These are phyloP conservation scores for Oscheius sp. DNA, from an alignment of 1,140 invertebrate genomes.

Conservation along the genomic window DNA sequence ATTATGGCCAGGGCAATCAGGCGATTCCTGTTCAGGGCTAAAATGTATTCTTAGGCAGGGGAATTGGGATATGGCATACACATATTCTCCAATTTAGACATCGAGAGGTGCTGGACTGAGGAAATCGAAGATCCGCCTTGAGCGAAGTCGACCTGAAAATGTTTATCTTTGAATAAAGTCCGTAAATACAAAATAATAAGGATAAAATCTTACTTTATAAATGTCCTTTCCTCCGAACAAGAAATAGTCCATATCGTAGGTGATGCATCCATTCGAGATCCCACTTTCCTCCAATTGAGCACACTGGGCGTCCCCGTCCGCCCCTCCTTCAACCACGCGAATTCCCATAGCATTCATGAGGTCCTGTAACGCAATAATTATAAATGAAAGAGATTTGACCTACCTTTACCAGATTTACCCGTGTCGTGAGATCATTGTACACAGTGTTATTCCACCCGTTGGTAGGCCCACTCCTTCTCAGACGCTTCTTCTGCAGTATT, in stretches of 20 bases:
- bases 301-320: slow-evolving; percentile 36
- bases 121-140: neutral
- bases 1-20: slow-evolving; percentile 36
- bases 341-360: slow-evolving; percentile 23
- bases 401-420: slow-evolving; percentile 1
- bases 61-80: neutral
- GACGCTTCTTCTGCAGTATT: neutral
- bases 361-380: neutral
- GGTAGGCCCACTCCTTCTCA: neutral
- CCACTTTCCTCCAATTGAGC: slow-evolving; percentile 21
- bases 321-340: slow-evolving; percentile 13
- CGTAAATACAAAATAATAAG: neutral
- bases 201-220: slow-evolving; percentile 14
- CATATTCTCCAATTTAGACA: slow-evolving; percentile 5
- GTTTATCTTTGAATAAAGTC: too few species aligned
- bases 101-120: slow-evolving; percentile 21
- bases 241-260: slow-evolving; percentile 39
- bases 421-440: neutral
- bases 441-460: neutral
- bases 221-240: slow-evolving; percentile 36
- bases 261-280: slow-evolving; percentile 24
- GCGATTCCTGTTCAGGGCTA: slow-evolving; percentile 26
- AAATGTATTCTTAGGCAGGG: neutral
- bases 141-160: slow-evolving; percentile 9
- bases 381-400: neutral